A percentile compares a stretch with the other conserved stretches of the same genome.
Evolutionary conservation across 2,797 vertebrate species (phyloP).

Genomic region (Sebastolobus alascanus): DNA sequence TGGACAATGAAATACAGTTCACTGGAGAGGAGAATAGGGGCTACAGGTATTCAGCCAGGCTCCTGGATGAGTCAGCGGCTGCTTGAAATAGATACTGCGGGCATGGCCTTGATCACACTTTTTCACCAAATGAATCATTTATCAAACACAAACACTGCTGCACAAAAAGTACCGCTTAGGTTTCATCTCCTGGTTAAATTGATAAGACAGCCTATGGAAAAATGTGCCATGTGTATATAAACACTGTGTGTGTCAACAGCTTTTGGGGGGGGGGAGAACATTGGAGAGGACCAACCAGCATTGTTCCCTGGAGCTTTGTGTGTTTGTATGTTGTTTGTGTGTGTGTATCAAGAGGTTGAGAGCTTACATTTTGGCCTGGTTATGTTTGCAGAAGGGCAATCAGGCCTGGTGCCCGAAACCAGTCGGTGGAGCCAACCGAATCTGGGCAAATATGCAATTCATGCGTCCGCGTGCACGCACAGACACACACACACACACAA

Average conservation of each 20-base stretch:
- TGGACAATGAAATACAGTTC: slow-evolving; percentile 61
- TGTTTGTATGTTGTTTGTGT: slow-evolving; percentile 66
- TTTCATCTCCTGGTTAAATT: slow-evolving; percentile 80
- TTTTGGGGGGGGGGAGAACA: slow-evolving; percentile 41
- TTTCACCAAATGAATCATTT: slow-evolving; percentile 82
- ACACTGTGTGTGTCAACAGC: slow-evolving; percentile 76
- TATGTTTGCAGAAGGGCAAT: slow-evolving; percentile 84
- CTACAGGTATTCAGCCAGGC: slow-evolving; percentile 69
- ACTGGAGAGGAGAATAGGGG: slow-evolving; percentile 54
- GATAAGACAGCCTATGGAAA: slow-evolving; percentile 79
- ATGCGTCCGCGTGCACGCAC: slow-evolving; percentile 44
- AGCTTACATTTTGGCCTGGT: slow-evolving; percentile 78
- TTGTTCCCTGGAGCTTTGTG: slow-evolving; percentile 75
- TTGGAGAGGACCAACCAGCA: slow-evolving; percentile 69
- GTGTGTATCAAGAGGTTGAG: slow-evolving; percentile 74
- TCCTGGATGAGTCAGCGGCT: slow-evolving; percentile 77
- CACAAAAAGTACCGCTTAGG: slow-evolving; percentile 69
- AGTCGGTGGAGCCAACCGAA: slow-evolving; percentile 74
- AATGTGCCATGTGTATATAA: slow-evolving; percentile 66
- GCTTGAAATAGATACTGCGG: slow-evolving; percentile 82
- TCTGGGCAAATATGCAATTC: slow-evolving; percentile 81
- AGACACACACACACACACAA: slow-evolving; percentile 45
- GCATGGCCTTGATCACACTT: slow-evolving; percentile 80
- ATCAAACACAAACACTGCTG: slow-evolving; percentile 78
- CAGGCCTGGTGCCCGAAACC: slow-evolving; percentile 76